Evolutionary conservation across 2,888 invertebrate species (phyloP), one percentile per base, ranked within the genome.

Genomic region (Cenopis cana): DNA sequence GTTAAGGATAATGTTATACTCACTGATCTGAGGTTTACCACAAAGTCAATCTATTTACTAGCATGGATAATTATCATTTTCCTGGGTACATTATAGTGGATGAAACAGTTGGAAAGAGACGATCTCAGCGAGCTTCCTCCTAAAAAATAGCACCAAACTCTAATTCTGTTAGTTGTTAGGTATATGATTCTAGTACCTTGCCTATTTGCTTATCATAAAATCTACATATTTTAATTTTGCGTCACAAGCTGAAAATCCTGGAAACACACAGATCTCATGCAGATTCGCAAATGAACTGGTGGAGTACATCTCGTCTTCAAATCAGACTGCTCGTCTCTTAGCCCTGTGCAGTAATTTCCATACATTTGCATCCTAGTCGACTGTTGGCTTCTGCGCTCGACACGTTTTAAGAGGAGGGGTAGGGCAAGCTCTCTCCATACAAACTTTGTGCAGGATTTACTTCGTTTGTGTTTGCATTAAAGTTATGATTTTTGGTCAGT

Each of bases 351-450:
- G 62, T 62, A 62, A 62, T 62, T 36, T 52, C 62, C 62, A 62
- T 62, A 62, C 52, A 62, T 62, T 62, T 62, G 62, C 62, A 62
- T 62, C 36, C 50, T 50, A 62, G 33, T 62, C 49, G 62, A 52
- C 52, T 52, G 52, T 46, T 46, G 59, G 14, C 59, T 61, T 61
- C 61, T 61, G 61, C 49, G 52, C 50, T 36, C 20, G 52, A 36
- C 62, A 50, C 61, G 49, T 49, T 17, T n/a, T 11, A 11, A n/a
- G n/a, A n/a, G n/a, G n/a, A n/a, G n/a, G n/a, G n/a, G n/a, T n/a
- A n/a, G n/a, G n/a, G n/a, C n/a, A n/a, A n/a, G n/a, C n/a, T n/a
- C n/a, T n/a, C n/a, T n/a, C n/a, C n/a, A n/a, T n/a, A n/a, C n/a
- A n/a, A n/a, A n/a, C n/a, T n/a, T n/a, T n/a, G n/a, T n/a, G n/a